Conservation (phyloP, 37 sponge, comb jelly and placozoan genomes). For the Geodia barretti region DNA sequence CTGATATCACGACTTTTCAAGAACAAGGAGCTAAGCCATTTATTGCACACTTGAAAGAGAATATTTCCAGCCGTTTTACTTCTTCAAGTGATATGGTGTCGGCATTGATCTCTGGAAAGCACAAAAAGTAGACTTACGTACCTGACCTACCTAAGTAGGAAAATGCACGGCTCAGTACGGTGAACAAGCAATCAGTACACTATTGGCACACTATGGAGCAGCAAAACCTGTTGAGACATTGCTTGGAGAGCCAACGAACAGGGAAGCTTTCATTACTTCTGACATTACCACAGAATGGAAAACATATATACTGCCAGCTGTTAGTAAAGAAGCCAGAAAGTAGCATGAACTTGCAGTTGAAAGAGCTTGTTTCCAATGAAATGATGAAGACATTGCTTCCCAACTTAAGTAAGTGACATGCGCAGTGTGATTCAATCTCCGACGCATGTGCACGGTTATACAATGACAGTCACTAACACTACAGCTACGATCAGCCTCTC, state of each 20-base stretch:
- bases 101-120: slow-evolving; percentile 68
- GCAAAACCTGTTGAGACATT: slow-evolving; percentile 50
- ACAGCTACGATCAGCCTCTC: slow-evolving; percentile 53
- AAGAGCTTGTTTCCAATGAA: slow-evolving; percentile 48
- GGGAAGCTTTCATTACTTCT: slow-evolving; percentile 32
- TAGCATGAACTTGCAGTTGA: slow-evolving; percentile 23
- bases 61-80: slow-evolving; percentile 59
- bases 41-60: slow-evolving; percentile 47
- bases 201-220: slow-evolving; percentile 48
- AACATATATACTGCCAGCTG: slow-evolving; percentile 39
- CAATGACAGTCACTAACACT: no score
- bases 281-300: slow-evolving; percentile 49
- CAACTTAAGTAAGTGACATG: slow-evolving; percentile 46
- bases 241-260: slow-evolving; percentile 46
- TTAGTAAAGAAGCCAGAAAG: slow-evolving; percentile 53
- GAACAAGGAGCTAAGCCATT: slow-evolving; percentile 58
- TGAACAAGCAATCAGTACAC: slow-evolving; percentile 35
- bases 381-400: slow-evolving; percentile 62
- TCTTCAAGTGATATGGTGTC: slow-evolving; percentile 65
- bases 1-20: slow-evolving; percentile 48
- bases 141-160: no score
- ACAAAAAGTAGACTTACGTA: slow-evolving; percentile 27
- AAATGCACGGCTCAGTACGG: no score
- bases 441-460: no score
- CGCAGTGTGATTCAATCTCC: no score